Percentiles rank a stretch among this genome's conserved stretches.
Evolutionary conservation across 2,888 invertebrate genomes (phyloP).

Genomic region (Athalia rosae): DNA sequence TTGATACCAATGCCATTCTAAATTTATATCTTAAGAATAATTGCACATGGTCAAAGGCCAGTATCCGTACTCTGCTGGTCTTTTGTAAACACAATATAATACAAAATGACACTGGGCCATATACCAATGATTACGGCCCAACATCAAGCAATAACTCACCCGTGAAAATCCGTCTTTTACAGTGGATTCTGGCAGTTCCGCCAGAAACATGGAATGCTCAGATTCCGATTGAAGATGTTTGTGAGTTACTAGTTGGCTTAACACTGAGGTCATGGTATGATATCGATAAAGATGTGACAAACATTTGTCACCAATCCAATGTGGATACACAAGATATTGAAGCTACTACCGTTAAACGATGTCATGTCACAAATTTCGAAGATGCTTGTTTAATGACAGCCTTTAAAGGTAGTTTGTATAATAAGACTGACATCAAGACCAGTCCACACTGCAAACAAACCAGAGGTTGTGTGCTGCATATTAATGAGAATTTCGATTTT

Average conservation of each 20-base stretch:
- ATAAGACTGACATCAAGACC: conserved; percentile 37
- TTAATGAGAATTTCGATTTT: conserved; percentile 52
- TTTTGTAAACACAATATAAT: conserved; percentile 64
- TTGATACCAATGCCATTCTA: conserved; percentile 68
- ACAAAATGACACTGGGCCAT: conserved; percentile 53
- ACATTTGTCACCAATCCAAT: conserved; percentile 1
- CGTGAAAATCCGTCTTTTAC: conserved; percentile 60
- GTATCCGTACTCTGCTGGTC: conserved; percentile 69
- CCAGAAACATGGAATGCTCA: conserved; percentile 52
- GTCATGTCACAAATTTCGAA: conserved; percentile 57
- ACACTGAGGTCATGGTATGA: conserved; percentile 58
- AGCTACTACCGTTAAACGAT: neutral
- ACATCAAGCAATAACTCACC: conserved; percentile 53
- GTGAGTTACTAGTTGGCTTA: conserved; percentile 60
- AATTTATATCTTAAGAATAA: conserved; percentile 71
- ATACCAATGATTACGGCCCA: conserved; percentile 18
- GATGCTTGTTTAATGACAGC: conserved; percentile 62
- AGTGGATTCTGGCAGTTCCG: conserved; percentile 62
- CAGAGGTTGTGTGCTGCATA: conserved; percentile 46
- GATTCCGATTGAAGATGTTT: conserved; percentile 58
- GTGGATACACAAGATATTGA: neutral
- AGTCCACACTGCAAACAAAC: neutral
- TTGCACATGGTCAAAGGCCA: conserved; percentile 68
- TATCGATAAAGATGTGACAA: conserved; percentile 33
- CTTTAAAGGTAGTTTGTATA: conserved; percentile 56